phyloP scores from a whole-genome alignment of 2,113 vertebrate species.

The Hylia prasina region DNA sequence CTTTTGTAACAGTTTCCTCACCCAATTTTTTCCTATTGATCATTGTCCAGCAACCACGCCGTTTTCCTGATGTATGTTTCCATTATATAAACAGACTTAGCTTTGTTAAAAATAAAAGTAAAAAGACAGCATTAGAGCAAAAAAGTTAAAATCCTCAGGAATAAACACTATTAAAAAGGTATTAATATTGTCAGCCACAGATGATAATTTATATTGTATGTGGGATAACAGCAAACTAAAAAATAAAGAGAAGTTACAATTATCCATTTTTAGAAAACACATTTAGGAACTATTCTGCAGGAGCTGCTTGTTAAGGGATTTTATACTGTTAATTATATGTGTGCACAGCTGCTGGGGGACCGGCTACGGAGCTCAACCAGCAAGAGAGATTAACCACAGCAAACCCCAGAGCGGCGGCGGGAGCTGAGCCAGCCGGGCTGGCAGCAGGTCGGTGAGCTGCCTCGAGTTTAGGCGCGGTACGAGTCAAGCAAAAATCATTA shows the following conservation, averaged over 20 bases:
- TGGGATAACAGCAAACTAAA: neutral
- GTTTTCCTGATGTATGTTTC: neutral
- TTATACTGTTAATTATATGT: neutral
- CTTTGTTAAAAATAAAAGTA: neutral
- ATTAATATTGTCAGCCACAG: neutral
- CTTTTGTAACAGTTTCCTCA: conserved; percentile 10
- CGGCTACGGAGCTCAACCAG: neutral
- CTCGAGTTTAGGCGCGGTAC: neutral
- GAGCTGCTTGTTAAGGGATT: neutral
- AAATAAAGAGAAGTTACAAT: neutral
- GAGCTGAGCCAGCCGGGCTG: neutral
- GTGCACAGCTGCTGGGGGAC: neutral
- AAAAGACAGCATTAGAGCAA: neutral
- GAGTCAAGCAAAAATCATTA: fast-evolving
- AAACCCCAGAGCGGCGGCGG: neutral
- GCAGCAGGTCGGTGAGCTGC: neutral
- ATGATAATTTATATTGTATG: neutral
- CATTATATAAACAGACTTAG: neutral
- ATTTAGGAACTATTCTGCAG: neutral
- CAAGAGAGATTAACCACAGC: neutral
- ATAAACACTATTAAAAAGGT: neutral
- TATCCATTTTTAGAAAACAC: neutral
- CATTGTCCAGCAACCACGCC: neutral
- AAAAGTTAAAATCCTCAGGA: neutral
- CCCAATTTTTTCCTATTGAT: conserved; percentile 16